Evolutionary conservation across 2,797 vertebrate genomes (phyloP).

Genomic region (Natrix natrix): DNA sequence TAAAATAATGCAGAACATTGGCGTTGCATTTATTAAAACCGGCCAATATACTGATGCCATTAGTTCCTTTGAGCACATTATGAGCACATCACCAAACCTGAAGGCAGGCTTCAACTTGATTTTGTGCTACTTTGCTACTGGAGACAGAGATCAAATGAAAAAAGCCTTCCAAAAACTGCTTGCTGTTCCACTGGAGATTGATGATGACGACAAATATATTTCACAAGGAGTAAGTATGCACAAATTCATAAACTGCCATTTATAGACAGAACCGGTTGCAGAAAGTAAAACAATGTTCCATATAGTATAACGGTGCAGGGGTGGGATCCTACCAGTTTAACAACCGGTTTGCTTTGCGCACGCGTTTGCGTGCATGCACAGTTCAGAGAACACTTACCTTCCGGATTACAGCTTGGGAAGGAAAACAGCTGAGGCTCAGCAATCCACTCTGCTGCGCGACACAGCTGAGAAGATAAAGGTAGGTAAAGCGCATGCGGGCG

Average conservation of each 20-base stretch:
- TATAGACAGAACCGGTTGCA: neutral
- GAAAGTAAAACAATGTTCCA: neutral
- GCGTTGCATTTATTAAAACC: slow-evolving; percentile 87
- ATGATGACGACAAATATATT: slow-evolving; percentile 93
- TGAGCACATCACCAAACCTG: slow-evolving; percentile 89
- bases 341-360: too few species aligned
- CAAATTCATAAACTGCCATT: neutral
- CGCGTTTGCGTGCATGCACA: too few species aligned
- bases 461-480: too few species aligned
- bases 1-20: slow-evolving; percentile 98
- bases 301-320: accelerated
- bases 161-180: slow-evolving; percentile 94
- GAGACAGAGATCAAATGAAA: slow-evolving; percentile 93
- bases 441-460: too few species aligned
- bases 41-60: slow-evolving; percentile 92
- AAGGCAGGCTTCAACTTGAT: slow-evolving; percentile 92
- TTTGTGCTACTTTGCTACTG: slow-evolving; percentile 89
- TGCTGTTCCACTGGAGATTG: slow-evolving; percentile 84
- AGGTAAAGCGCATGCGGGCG: too few species aligned
- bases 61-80: slow-evolving; percentile 92
- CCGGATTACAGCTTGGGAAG: too few species aligned
- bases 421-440: too few species aligned
- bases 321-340: too few species aligned
- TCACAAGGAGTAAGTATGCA: slow-evolving; percentile 80
- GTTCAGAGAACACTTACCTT: too few species aligned